A percentile compares a stretch with the other conserved stretches of the same genome.
phyloP scores from a whole-genome alignment of 64 coral and sea anemone species.

The Pachyseris speciosa region DNA sequence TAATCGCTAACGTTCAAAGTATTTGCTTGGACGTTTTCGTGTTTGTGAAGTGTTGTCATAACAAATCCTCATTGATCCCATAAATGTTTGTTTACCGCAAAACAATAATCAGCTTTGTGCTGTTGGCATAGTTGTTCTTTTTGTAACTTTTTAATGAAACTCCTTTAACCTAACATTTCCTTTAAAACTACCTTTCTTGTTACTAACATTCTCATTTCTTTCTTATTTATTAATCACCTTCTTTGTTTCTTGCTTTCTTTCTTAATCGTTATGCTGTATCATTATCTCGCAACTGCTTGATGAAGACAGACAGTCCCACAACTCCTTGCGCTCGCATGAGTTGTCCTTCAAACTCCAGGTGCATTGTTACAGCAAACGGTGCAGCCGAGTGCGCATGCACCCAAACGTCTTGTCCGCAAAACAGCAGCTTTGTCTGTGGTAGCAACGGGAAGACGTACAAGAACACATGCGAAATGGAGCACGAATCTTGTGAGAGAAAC shows the following conservation, averaged over 20 bases:
- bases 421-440: conserved; percentile 74
- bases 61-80: too few species aligned
- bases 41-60: too few species aligned
- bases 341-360: conserved; percentile 65
- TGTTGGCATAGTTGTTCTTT: too few species aligned
- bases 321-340: conserved; percentile 46
- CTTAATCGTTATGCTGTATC: background rate
- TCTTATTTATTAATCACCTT: background rate
- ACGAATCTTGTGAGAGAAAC: conserved; percentile 52
- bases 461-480: conserved; percentile 68
- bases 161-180: too few species aligned
- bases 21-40: too few species aligned
- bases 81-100: too few species aligned
- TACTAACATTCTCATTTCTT: background rate
- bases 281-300: background rate
- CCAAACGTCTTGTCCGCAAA: conserved; percentile 12
- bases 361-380: conserved; percentile 30
- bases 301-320: background rate
- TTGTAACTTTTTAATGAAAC: too few species aligned
- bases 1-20: too few species aligned
- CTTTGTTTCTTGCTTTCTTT: background rate
- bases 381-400: conserved; percentile 71
- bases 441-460: conserved; percentile 65
- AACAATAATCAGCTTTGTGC: too few species aligned
- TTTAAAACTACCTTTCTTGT: too few species aligned